Percentiles rank a stretch among this genome's conserved stretches.
Conservation (phyloP, 2,888 invertebrate genomes). For the Nomada hirtipes region DNA sequence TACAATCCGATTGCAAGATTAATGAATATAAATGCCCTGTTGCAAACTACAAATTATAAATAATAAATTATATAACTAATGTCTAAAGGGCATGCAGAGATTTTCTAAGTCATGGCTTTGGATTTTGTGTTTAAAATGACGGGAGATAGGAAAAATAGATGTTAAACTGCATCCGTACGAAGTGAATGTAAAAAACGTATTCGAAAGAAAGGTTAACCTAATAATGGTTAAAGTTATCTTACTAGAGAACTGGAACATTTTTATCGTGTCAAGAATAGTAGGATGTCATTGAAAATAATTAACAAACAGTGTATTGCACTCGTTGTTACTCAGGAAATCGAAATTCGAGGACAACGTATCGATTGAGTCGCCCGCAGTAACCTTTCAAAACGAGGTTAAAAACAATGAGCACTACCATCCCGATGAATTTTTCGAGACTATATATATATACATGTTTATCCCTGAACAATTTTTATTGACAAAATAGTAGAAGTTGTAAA, state of each 20-base stretch:
- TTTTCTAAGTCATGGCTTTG: not conserved
- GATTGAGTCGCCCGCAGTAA: conserved; percentile 59
- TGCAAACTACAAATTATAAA: not conserved
- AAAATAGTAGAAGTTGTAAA: conserved; percentile 2
- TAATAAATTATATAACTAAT: not conserved
- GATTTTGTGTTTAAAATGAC: not conserved
- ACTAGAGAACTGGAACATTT: not conserved
- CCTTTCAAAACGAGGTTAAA: conserved; percentile 58
- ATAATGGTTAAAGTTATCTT: conserved; percentile 35
- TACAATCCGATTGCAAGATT: not conserved
- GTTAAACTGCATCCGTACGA: not conserved
- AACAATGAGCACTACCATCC: conserved; percentile 39
- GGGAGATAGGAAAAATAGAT: not conserved
- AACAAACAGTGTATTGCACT: conserved; percentile 8
- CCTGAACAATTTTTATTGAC: not conserved
- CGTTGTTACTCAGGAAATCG: conserved; percentile 42
- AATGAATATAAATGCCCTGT: conserved; percentile 1
- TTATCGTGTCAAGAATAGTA: not conserved
- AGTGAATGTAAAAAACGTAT: conserved; percentile 1
- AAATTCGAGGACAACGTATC: conserved; percentile 61
- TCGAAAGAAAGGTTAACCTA: conserved; percentile 48
- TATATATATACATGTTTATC: not conserved
- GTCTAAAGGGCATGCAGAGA: not conserved
- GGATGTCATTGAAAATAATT: not conserved
- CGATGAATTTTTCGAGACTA: conserved; percentile 7